Conservation (phyloP, 1,140 invertebrate species). For the Orussus abietinus region DNA sequence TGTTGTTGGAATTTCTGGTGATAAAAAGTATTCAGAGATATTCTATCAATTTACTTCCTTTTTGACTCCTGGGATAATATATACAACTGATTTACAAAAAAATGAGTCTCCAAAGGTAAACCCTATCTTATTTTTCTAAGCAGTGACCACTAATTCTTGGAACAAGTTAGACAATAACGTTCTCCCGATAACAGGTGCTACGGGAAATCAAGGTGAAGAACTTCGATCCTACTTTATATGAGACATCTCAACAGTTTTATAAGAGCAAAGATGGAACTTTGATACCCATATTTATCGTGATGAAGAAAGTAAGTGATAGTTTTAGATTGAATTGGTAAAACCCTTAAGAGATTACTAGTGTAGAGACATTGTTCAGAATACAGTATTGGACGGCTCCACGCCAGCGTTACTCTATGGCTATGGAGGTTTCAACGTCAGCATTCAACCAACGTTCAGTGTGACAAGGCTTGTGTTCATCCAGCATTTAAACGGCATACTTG, state of each 20-base stretch:
- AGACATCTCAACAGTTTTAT: constrained; percentile 91
- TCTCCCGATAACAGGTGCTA: constrained; percentile 70
- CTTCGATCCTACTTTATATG: constrained; percentile 77
- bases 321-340: no score
- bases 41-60: constrained; percentile 95
- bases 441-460: constrained; percentile 82
- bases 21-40: constrained; percentile 81
- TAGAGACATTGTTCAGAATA: constrained; percentile 52
- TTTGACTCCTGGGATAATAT: constrained; percentile 86
- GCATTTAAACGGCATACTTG: constrained; percentile 83
- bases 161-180: background rate
- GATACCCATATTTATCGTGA: constrained; percentile 96
- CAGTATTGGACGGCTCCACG: constrained; percentile 64
- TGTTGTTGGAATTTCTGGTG: constrained; percentile 78
- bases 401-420: constrained; percentile 92
- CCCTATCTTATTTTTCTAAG: constrained; percentile 12
- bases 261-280: constrained; percentile 91
- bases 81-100: constrained; percentile 75
- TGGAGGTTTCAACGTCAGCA: constrained; percentile 93
- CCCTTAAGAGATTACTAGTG: background rate
- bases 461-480: constrained; percentile 85
- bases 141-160: background rate
- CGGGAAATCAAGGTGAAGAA: constrained; percentile 79
- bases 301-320: constrained; percentile 70
- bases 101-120: constrained; percentile 43